Conservation (phyloP, 2,797 vertebrate species). For the Glyptemys insculpta region DNA sequence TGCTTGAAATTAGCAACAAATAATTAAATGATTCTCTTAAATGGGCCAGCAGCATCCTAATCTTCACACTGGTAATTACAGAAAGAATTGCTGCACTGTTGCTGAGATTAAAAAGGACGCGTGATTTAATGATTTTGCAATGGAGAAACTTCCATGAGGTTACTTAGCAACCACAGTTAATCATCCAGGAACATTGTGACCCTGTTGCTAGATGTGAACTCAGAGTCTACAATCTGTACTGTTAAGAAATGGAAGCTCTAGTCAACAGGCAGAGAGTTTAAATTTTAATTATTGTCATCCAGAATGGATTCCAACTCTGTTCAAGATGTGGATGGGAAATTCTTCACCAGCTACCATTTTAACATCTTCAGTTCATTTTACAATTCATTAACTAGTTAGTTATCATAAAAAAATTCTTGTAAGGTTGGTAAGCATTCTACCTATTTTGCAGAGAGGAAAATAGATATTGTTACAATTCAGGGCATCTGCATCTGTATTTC, state of each 20-base stretch:
- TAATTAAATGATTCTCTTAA: neutral
- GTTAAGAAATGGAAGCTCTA: neutral
- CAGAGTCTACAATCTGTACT: neutral
- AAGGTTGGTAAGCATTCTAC: neutral
- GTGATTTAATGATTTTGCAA: neutral
- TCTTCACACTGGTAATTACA: neutral
- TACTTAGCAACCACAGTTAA: neutral
- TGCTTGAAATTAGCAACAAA: neutral
- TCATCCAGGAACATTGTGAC: neutral
- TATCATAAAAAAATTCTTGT: neutral
- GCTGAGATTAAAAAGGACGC: neutral
- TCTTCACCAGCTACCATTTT: neutral
- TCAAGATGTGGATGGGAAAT: neutral
- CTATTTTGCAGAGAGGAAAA: neutral
- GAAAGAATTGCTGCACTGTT: neutral
- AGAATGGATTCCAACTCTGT: neutral
- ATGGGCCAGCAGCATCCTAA: accelerated
- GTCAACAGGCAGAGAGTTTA: neutral
- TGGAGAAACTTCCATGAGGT: neutral
- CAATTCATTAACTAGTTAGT: slow-evolving; percentile 41
- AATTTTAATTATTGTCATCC: neutral
- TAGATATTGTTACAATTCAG: too few species aligned
- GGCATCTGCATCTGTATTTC: too few species aligned
- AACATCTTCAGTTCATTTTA: neutral
- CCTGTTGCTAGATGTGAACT: neutral